Percentiles rank a stretch among this genome's conserved stretches.
Conservation (phyloP, 2,113 vertebrate species). For the Oceanites oceanicus region DNA sequence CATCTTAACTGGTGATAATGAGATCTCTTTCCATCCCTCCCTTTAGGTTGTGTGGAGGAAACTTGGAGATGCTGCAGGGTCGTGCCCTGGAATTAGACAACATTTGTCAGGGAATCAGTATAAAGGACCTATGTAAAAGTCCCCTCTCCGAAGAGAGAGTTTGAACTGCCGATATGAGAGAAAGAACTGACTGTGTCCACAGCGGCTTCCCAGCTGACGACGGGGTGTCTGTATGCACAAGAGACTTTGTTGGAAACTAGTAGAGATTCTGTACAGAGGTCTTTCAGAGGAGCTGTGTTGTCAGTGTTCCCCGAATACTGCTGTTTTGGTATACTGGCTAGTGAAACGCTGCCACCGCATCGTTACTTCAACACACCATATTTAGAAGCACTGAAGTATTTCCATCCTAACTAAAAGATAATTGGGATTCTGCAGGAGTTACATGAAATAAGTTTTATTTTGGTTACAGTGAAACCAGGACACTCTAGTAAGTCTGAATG, state of each 20-base stretch:
- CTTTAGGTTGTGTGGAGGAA: constrained; percentile 84
- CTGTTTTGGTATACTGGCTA: constrained; percentile 1
- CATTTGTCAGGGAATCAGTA: constrained; percentile 82
- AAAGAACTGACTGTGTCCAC: neutral
- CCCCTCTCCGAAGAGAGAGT: neutral
- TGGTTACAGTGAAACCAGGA: neutral
- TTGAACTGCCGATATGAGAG: constrained; percentile 13
- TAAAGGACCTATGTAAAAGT: constrained; percentile 78
- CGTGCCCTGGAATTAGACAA: constrained; percentile 85
- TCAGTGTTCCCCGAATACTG: neutral
- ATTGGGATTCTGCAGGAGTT: constrained; percentile 23
- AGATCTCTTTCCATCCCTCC: constrained; percentile 32
- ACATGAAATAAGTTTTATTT: neutral
- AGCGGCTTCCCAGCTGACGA: constrained; percentile 9
- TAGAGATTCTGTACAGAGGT: neutral
- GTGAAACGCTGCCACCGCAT: neutral
- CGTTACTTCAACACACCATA: neutral
- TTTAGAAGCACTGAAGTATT: constrained; percentile 45
- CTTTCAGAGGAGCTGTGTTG: neutral
- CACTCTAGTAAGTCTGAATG: neutral
- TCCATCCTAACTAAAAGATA: constrained; percentile 8
- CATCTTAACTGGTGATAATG: neutral
- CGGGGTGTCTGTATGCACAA: neutral
- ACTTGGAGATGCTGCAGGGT: constrained; percentile 87
- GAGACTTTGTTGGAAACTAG: neutral